Evolutionary conservation across 1,140 invertebrate genomes (phyloP), one percentile per base, ranked within the genome.

Genomic region (Drosophila ironensis): DNA sequence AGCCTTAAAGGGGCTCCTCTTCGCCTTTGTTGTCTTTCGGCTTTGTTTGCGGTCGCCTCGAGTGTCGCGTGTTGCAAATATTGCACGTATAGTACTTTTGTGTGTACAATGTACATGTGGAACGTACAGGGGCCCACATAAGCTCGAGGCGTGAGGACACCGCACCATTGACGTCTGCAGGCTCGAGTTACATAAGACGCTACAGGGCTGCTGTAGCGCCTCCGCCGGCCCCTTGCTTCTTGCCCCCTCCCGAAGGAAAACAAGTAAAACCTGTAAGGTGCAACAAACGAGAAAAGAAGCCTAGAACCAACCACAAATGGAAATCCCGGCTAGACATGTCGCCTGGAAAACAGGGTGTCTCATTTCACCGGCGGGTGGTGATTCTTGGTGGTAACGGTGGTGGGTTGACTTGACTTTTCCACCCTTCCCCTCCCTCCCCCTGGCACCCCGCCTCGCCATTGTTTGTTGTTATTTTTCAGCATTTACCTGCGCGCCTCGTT

Each of bases 401-500:
- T 69, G 48, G 47, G 37, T 71, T 78, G 53, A 16, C n/a, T 25
- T 41, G 37, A 59, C 33, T 72, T 71, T 48, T 37, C 22, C n/a
- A 59, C 33, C 66, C 63, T 48, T 37, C 22, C n/a, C 22, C 27
- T 46, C 22, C 35, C 19, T 22, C 17, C 24, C n/a, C 7, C 12
- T 6, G 22, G 30, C 35, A 9, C 41, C 28, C 22, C 19, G 27
- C 33, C 40, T 59, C 30, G 28, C 12, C 22, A 33, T 46, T 38
- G 67, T 59, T 54, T 57, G n/a, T 52, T 61, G 66, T 64, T 57
- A 54, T 30, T 37, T 68, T 72, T 54, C 0, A 25, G 27, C 35
- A 81, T 70, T 84, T 88, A 89, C 87, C 87, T 89, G 67, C 87
- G 76, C 45, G 87, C 87, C 48, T 89, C 87, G 45, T 54, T 67